A percentile compares a stretch with the other conserved stretches of the same genome.
Evolutionary conservation across 2,888 invertebrate genomes (phyloP).

Genomic region (Corbicula japonica): DNA sequence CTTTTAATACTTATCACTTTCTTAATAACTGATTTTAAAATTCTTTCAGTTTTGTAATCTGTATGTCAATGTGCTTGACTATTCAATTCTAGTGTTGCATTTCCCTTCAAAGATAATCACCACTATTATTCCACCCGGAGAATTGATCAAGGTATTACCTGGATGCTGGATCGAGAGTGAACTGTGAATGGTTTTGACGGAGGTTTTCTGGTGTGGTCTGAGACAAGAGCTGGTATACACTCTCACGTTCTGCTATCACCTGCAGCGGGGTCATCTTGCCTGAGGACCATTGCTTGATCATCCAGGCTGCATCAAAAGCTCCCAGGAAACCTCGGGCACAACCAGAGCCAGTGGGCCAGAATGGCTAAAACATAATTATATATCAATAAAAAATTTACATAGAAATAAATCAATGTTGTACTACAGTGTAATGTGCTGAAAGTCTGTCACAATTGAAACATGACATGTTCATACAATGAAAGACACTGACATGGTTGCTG

Average conservation of each 20-base stretch:
- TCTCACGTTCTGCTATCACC: constrained; percentile 97
- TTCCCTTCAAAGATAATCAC: too few species aligned
- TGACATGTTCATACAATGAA: too few species aligned
- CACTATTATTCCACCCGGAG: too few species aligned
- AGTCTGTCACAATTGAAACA: too few species aligned
- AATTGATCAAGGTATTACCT: constrained; percentile 88
- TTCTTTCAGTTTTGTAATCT: too few species aligned
- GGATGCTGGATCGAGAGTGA: constrained; percentile 87
- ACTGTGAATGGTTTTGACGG: constrained; percentile 92
- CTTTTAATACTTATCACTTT: too few species aligned
- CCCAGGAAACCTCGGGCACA: constrained; percentile 99
- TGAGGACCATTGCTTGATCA: constrained; percentile 93
- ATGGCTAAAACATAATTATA: constrained; percentile 87
- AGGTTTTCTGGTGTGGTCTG: constrained; percentile 99
- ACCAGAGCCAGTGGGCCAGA: constrained; percentile 99
- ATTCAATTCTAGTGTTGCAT: too few species aligned
- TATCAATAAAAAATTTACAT: not conserved
- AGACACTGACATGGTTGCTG: too few species aligned
- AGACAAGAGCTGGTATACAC: constrained; percentile 94
- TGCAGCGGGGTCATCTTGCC: constrained; percentile 90
- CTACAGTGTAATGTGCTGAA: too few species aligned
- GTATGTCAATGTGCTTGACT: too few species aligned
- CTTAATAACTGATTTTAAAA: too few species aligned
- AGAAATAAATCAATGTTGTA: not conserved
- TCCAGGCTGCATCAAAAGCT: constrained; percentile 98